phyloP scores from a whole-genome alignment of 2,888 invertebrate species.

The Cephus spinipes region DNA sequence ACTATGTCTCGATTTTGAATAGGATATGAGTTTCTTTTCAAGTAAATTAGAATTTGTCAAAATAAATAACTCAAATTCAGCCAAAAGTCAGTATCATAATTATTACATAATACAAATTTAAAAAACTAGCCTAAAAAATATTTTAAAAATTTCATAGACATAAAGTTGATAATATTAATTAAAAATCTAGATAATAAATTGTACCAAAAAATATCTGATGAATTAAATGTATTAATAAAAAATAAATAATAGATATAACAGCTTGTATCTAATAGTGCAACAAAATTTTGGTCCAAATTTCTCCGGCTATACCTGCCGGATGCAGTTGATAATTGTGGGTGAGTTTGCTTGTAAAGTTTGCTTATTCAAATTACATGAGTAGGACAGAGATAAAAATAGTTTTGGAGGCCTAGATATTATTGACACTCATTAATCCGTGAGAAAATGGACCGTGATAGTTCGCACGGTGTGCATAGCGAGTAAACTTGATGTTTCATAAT shows the following conservation, averaged over 20 bases:
- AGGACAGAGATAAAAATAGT: too few species aligned
- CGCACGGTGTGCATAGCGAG: background rate
- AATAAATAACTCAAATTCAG: background rate
- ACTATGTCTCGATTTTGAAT: background rate
- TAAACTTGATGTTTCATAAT: background rate
- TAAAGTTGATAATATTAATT: background rate
- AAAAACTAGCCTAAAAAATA: background rate
- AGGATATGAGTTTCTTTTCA: background rate
- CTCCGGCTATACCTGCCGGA: background rate
- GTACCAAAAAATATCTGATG: too few species aligned
- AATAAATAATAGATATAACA: too few species aligned
- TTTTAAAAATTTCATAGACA: background rate
- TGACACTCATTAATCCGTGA: background rate
- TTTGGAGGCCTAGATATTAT: background rate
- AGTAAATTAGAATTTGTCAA: background rate
- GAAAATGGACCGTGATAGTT: background rate
- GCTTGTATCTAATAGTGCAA: too few species aligned
- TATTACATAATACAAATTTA: background rate
- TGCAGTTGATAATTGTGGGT: background rate
- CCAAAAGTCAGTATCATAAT: background rate
- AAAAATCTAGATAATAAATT: background rate
- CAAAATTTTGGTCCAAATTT: background rate
- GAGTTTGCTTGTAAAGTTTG: background rate
- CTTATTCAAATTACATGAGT: too few species aligned
- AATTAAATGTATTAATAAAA: too few species aligned